Conservation (phyloP, 2,113 vertebrate genomes). For the Silurus glanis region DNA sequence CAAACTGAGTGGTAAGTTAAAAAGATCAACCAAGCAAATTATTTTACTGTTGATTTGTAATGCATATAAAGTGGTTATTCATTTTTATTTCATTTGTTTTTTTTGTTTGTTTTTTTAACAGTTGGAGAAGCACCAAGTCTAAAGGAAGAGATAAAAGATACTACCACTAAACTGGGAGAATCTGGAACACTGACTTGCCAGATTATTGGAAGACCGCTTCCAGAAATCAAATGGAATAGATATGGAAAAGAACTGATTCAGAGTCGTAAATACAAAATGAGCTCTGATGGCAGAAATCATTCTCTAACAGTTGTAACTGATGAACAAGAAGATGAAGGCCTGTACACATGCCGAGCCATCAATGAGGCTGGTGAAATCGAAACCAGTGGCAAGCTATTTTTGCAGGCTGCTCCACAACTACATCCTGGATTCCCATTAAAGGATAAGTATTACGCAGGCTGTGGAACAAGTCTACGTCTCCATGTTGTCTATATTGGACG, state of each 20-base stretch:
- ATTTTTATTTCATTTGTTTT: not conserved
- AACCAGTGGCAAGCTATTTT: conserved; percentile 88
- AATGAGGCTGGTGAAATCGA: conserved; percentile 95
- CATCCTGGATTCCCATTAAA: conserved; percentile 94
- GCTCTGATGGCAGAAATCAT: conserved; percentile 94
- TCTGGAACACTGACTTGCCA: conserved; percentile 87
- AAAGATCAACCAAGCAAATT: not conserved
- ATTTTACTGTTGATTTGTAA: not conserved
- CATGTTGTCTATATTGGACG: conserved; percentile 95
- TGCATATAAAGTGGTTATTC: not conserved
- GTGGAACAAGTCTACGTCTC: conserved; percentile 91
- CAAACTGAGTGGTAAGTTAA: conserved; percentile 89
- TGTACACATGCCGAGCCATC: conserved; percentile 90
- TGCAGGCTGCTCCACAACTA: conserved; percentile 92
- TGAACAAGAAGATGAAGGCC: conserved; percentile 95
- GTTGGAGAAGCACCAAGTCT: conserved; percentile 92
- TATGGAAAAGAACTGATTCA: conserved; percentile 94
- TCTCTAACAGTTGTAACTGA: conserved; percentile 89
- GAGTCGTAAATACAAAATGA: conserved; percentile 99
- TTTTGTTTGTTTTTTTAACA: conserved; percentile 57
- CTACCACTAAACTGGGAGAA: conserved; percentile 89
- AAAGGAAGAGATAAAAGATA: conserved; percentile 86
- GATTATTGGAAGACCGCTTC: conserved; percentile 92
- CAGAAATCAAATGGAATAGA: conserved; percentile 97
- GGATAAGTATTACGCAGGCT: conserved; percentile 88